Conservation (phyloP, 2,797 vertebrate genomes). For the Eulemur albifrons region DNA sequence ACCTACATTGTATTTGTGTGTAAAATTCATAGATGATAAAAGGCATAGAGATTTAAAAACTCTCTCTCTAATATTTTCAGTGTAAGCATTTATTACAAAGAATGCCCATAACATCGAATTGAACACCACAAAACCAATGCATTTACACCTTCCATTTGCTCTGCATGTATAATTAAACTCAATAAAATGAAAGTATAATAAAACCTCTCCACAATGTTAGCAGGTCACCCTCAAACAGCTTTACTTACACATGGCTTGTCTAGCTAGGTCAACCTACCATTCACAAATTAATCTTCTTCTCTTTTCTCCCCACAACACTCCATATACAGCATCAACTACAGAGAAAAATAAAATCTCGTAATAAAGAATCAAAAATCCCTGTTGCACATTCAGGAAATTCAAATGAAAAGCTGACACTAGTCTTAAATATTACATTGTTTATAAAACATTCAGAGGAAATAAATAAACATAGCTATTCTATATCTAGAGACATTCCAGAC, state of each 20-base stretch:
- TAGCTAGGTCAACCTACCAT: not conserved
- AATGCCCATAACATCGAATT: slow-evolving; percentile 16
- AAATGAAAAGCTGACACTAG: not conserved
- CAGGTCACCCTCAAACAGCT: slow-evolving; percentile 32
- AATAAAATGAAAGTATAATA: slow-evolving; percentile 32
- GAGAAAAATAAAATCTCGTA: not conserved
- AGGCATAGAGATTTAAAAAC: not conserved
- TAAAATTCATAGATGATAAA: slow-evolving; percentile 57
- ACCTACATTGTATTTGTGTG: slow-evolving; percentile 49
- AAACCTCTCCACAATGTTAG: not conserved
- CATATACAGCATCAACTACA: not conserved
- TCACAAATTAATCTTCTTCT: slow-evolving; percentile 17
- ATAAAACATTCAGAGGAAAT: not conserved
- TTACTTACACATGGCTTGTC: not conserved
- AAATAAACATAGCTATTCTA: not conserved
- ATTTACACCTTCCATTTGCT: slow-evolving; percentile 47
- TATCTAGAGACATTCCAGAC: not conserved
- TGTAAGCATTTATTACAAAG: not conserved
- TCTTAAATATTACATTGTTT: slow-evolving; percentile 5
- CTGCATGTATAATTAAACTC: slow-evolving; percentile 57
- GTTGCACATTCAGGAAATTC: not conserved
- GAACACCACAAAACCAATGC: slow-evolving; percentile 44
- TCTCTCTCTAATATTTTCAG: not conserved
- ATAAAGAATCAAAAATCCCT: not conserved
- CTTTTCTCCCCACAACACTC: not conserved